phyloP scores from a whole-genome alignment of 2,113 vertebrate genomes.

The Mustela lutreola region DNA sequence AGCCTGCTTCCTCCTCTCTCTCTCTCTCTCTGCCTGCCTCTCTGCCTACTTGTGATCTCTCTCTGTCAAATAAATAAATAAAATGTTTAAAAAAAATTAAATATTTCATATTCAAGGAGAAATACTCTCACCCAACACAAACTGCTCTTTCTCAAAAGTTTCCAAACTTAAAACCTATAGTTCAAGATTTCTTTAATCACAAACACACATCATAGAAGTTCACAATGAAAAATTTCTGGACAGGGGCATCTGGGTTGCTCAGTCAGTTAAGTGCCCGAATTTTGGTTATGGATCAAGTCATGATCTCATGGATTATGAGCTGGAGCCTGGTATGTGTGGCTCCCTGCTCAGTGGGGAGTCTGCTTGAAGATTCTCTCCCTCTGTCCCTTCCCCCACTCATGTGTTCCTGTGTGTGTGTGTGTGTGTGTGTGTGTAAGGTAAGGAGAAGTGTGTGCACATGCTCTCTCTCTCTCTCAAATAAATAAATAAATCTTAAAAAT shows the following conservation, averaged over 20 bases:
- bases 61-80: no score
- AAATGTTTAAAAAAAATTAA: no score
- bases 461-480: background rate
- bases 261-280: background rate
- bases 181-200: background rate
- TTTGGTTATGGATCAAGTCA: background rate
- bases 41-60: no score
- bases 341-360: background rate
- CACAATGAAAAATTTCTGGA: background rate
- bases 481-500: background rate
- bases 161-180: background rate
- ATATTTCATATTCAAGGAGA: background rate
- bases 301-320: background rate
- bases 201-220: background rate
- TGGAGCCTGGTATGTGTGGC: background rate
- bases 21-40: no score
- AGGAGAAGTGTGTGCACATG: no score
- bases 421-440: no score
- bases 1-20: no score
- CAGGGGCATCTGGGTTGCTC: background rate
- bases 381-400: background rate
- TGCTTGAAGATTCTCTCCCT: no score
- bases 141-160: background rate
- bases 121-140: background rate
- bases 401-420: background rate